These are phyloP conservation scores for Ganaspis brasiliensis DNA, from an alignment of 2,888 invertebrate genomes.

Conservation along the genomic window DNA sequence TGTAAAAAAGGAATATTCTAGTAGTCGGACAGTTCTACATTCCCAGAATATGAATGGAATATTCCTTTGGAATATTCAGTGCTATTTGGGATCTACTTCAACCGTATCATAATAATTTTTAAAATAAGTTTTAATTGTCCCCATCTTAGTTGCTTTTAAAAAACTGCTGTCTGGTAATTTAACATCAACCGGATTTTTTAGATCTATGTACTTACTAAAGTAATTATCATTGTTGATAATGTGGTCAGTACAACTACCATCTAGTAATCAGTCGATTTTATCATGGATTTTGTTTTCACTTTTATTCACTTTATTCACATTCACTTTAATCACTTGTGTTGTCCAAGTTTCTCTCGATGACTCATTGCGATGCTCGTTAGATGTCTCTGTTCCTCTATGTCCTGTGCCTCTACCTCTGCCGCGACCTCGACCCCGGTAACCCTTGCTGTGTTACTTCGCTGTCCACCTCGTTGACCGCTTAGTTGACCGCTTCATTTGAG, in stretches of 20 bases:
- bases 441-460: too few species aligned
- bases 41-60: too few species aligned
- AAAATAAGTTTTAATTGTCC: constrained; percentile 48
- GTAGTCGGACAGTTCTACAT: constrained; percentile 49
- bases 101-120: constrained; percentile 47
- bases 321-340: constrained; percentile 4
- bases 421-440: not conserved
- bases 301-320: too few species aligned
- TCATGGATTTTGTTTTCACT: not conserved
- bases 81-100: constrained; percentile 43
- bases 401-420: constrained; percentile 15
- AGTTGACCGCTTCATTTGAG: constrained; percentile 23
- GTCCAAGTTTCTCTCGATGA: not conserved
- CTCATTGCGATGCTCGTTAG: not conserved
- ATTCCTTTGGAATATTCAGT: too few species aligned
- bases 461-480: too few species aligned
- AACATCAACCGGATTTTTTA: constrained; percentile 53
- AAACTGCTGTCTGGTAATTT: constrained; percentile 54
- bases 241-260: constrained; percentile 58
- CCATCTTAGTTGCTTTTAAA: constrained; percentile 59
- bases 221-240: constrained; percentile 54
- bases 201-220: constrained; percentile 47
- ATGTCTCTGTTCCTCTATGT: constrained; percentile 7
- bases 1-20: too few species aligned
- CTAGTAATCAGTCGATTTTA: constrained; percentile 55